Evolutionary conservation across 1,140 invertebrate species (phyloP).

Genomic region (Drosophila serrata): DNA sequence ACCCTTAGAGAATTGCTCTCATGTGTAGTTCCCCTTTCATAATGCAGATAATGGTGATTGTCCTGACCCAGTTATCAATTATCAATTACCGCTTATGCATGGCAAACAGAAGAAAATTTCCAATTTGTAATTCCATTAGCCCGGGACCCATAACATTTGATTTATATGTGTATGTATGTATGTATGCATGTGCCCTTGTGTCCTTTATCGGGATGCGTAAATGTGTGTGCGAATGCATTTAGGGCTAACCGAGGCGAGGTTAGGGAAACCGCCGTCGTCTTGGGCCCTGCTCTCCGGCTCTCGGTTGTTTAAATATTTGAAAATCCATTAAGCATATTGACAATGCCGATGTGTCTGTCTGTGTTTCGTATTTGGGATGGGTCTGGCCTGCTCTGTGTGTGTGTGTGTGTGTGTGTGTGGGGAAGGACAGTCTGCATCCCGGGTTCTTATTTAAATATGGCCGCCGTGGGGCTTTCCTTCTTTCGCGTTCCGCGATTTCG

Average conservation of each 20-base stretch:
- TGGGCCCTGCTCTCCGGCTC: conserved; percentile 38
- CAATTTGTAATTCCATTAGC: conserved; percentile 51
- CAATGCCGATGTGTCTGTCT: conserved; percentile 68
- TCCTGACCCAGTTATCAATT: conserved; percentile 54
- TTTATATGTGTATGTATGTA: conserved; percentile 62
- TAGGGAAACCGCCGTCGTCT: conserved; percentile 54
- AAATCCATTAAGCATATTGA: conserved; percentile 84
- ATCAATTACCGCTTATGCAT: conserved; percentile 49
- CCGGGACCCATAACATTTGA: conserved; percentile 54
- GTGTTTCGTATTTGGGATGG: conserved; percentile 10
- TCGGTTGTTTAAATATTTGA: conserved; percentile 80
- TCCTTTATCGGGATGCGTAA: conserved; percentile 57
- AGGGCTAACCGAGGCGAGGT: conserved; percentile 5
- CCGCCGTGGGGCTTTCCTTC: conserved; percentile 39
- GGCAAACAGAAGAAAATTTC: conserved; percentile 47
- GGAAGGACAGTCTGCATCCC: conserved; percentile 29
- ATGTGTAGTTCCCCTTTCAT: conserved; percentile 7
- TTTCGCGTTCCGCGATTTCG: conserved; percentile 3
- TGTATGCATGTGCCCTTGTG: conserved; percentile 18
- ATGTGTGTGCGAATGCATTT: conserved; percentile 67
- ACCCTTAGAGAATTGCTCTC: background rate
- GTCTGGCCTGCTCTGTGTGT: background rate
- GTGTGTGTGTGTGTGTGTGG: conserved; percentile 21
- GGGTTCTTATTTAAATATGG: conserved; percentile 58
- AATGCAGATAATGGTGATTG: conserved; percentile 8